phyloP scores from a whole-genome alignment of 2,888 invertebrate genomes.

The Macaria notata region DNA sequence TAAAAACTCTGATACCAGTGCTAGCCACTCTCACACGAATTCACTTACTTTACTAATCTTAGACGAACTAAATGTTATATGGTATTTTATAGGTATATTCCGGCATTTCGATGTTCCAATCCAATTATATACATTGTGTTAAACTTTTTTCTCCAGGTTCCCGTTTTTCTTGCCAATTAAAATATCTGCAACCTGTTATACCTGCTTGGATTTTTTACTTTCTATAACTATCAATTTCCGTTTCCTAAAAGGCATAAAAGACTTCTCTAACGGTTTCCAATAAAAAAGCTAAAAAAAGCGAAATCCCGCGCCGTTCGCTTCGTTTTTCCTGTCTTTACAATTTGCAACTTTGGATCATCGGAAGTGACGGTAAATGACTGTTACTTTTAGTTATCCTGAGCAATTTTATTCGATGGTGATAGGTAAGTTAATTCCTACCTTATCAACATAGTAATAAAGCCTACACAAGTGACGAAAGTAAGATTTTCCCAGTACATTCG shows the following conservation, averaged over 20 bases:
- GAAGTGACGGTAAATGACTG: constrained; percentile 19
- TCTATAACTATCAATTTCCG: constrained; percentile 53
- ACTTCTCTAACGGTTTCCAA: constrained; percentile 40
- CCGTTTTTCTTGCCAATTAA: constrained; percentile 40
- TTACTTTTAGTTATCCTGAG: constrained; percentile 22
- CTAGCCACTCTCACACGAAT: no score
- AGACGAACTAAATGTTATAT: no score
- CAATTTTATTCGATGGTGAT: no score
- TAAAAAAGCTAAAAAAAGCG: constrained; percentile 38
- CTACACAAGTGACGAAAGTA: no score
- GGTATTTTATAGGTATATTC: no score
- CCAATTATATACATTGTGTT: no score
- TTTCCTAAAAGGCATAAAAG: constrained; percentile 51
- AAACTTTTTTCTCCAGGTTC: constrained; percentile 4
- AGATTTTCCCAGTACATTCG: background rate
- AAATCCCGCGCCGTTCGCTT: constrained; percentile 31
- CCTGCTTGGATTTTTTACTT: no score
- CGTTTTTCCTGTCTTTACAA: constrained; percentile 45
- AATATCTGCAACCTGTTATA: constrained; percentile 44
- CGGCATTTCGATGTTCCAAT: no score
- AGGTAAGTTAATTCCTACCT: no score
- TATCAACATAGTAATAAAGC: no score
- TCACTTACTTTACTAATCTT: no score
- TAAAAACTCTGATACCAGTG: no score
- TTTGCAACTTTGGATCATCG: constrained; percentile 15